Evolutionary conservation across 2,797 vertebrate genomes (phyloP), one percentile per base, ranked within the genome.

Genomic region (Graptemys geographica): DNA sequence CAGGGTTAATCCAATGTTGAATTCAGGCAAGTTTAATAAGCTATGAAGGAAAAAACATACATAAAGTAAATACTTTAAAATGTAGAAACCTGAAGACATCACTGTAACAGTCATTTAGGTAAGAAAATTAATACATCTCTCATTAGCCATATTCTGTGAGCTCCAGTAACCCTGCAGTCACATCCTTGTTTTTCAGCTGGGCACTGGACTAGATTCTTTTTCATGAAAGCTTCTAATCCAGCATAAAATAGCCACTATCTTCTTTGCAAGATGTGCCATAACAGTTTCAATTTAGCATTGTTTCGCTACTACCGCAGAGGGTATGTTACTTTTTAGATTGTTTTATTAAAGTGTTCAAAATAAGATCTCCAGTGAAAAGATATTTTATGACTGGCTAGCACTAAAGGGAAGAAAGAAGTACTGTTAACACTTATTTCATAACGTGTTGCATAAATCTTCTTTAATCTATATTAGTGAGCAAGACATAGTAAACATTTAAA

Each of bases 361-460:
- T n/a, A 16, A 65, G 56, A 11, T 65, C 33, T n/a, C 31, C 13
- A 65, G 18, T n/a, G 33, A 65, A 65, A 65, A 19, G 62, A 9
- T 65, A 65, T n/a, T 65, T n/a, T 65, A 65, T 4, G 15, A n/a
- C 62, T n/a, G 18, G 33, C 4, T 27, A 33, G 33, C n/a, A 33
- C 33, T 19, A 19, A 78, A 25, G n/a, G 52, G 28, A 51, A 72
- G 3, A 47, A 94, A 87, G 2, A 0, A 0, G 0, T 13, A 15
- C 16, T 74, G 53, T 49, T 6, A 55, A 10, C 23, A 76, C 6
- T 55, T n/a, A 65, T 82, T 69, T 56, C 27, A 27, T 27, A 28
- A 6, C 41, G 47, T 41, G 19, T 33, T 44, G 4, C 33, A 11
- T 19, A 62, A 18, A 4, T 69, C 85, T 89, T 82, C 27, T 89